phyloP scores from a whole-genome alignment of 2,888 invertebrate species.

The Slavum lentiscoides region DNA sequence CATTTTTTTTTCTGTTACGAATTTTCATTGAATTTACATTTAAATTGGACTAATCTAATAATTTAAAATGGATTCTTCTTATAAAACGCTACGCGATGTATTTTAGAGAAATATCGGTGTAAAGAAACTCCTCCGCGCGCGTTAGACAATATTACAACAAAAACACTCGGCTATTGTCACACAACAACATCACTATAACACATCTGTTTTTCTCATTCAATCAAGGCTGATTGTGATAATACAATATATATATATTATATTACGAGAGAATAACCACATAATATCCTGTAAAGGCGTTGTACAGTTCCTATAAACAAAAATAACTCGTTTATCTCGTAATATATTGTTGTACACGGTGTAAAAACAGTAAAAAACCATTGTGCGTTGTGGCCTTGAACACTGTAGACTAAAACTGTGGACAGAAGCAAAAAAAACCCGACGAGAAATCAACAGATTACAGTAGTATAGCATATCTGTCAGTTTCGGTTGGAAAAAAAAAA shows the following conservation, averaged over 20 bases:
- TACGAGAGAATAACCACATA: too few relatives aligned
- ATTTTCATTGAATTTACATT: too few relatives aligned
- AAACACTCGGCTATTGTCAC: not conserved
- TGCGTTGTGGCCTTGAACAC: conserved; percentile 15
- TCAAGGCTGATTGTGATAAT: not conserved
- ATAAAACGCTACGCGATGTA: not conserved
- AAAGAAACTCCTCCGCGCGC: not conserved
- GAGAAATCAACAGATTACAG: not conserved
- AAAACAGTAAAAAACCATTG: conserved; percentile 10
- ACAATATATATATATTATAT: too few relatives aligned
- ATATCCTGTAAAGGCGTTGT: not conserved
- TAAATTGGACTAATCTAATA: too few relatives aligned
- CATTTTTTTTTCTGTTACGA: too few relatives aligned
- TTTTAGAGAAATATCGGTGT: not conserved
- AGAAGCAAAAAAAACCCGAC: not conserved
- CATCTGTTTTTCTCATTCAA: conserved; percentile 1
- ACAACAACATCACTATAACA: not conserved
- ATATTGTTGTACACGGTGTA: not conserved
- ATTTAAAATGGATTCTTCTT: too few relatives aligned
- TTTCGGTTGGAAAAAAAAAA: not conserved
- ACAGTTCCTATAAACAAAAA: not conserved
- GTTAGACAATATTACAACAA: not conserved
- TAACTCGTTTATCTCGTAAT: not conserved
- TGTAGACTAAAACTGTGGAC: not conserved
- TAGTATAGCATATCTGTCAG: not conserved